Evolutionary conservation across 1,140 invertebrate species (phyloP).

Genomic region (Brachystomella parvula): DNA sequence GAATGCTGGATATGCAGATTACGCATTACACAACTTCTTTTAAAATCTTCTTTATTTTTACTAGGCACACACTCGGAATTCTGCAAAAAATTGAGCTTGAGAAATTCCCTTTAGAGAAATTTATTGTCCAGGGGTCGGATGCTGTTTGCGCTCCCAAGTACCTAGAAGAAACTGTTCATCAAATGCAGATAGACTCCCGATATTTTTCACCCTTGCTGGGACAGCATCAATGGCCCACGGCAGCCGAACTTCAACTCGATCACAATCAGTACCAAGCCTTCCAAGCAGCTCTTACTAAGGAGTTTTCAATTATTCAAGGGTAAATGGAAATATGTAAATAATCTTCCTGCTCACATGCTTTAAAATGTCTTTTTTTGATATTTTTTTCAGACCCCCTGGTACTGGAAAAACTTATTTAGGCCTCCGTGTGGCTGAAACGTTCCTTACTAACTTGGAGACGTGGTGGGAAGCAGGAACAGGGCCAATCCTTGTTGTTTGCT

Average conservation of each 20-base stretch:
- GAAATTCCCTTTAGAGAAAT: slow-evolving; percentile 56
- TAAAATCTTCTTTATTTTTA: slow-evolving; percentile 9
- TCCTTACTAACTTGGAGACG: neutral
- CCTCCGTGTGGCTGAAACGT: neutral
- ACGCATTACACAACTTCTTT: no score
- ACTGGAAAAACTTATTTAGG: slow-evolving; percentile 69
- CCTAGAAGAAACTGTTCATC: slow-evolving; percentile 6
- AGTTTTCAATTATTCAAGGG: slow-evolving; percentile 60
- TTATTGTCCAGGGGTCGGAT: slow-evolving; percentile 46
- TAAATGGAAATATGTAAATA: slow-evolving; percentile 40
- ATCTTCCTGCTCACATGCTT: neutral
- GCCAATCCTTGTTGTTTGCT: slow-evolving; percentile 69
- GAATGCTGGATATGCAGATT: no score
- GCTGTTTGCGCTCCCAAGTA: slow-evolving; percentile 43
- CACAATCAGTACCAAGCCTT: slow-evolving; percentile 53
- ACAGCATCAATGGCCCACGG: slow-evolving; percentile 42
- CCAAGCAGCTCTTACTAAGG: slow-evolving; percentile 51
- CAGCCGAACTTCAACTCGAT: slow-evolving; percentile 48
- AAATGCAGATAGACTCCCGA: slow-evolving; percentile 9
- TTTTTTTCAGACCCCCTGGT: slow-evolving; percentile 65
- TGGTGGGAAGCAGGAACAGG: neutral
- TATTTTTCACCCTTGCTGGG: slow-evolving; percentile 17
- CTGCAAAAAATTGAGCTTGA: slow-evolving; percentile 49
- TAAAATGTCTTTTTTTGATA: slow-evolving; percentile 40
- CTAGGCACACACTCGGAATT: slow-evolving; percentile 48